Evolutionary conservation across 2,113 vertebrate species (phyloP), one percentile per base, ranked within the genome.

Genomic region (Apteryx mantelli): DNA sequence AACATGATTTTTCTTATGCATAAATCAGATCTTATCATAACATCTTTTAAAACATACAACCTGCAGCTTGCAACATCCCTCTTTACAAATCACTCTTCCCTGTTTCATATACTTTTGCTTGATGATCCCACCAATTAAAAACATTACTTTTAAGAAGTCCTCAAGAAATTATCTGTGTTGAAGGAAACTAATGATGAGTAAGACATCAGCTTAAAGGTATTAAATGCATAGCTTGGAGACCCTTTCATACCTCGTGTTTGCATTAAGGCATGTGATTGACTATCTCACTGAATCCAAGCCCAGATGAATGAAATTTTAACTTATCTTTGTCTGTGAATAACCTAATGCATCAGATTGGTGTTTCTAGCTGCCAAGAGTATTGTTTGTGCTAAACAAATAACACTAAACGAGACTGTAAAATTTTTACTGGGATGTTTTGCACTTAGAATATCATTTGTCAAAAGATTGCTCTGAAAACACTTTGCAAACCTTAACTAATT

Each of bases 401-500:
- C 36, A 63, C 34, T 77, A 66, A 91, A 11, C 15, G 66, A 93
- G 44, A 79, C 68, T 60, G 55, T 71, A 56, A 56, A 80, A 83
- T 70, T 95, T 94, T 94, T 86, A 66, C 71, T 66, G 38, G 71
- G 34, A 61, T 5, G 2, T 64, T 94, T 94, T 94, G 60, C 73
- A 81, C 79, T 97, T 93, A 86, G 68, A 96, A 88, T 90, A 91
- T 97, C 78, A 95, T 95, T 80, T 93, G 86, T 96, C 92, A 93
- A 78, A 96, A 95, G 82, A 96, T 30, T 95, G 76, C 82, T 96
- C 65, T 92, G 82, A 93, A 94, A 96, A 92, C 82, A 90, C 88
- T 95, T 92, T 91, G 50, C 75, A 94, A 92, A 91, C 79, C 80
- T 96, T 96, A 96, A 96, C 86, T 95, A 94, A 96, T 96, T 97